Conservation (phyloP, 2,888 invertebrate species). For the Reticulitermes lucifugus region DNA sequence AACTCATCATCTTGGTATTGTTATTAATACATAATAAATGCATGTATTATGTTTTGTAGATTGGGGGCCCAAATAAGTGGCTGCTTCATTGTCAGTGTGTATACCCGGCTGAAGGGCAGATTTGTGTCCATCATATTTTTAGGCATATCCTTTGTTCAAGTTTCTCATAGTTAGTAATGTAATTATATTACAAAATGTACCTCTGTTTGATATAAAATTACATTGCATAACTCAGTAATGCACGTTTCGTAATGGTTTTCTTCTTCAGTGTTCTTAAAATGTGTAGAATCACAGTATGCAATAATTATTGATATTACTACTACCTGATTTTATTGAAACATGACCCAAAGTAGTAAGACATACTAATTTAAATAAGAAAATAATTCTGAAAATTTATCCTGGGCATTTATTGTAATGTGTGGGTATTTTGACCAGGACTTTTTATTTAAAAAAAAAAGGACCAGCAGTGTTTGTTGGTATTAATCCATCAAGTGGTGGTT, state of each 20-base stretch:
- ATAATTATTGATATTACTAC: background rate
- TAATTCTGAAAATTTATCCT: background rate
- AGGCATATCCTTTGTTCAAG: too few species aligned
- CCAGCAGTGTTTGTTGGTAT: background rate
- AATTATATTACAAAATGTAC: too few species aligned
- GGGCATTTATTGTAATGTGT: constrained; percentile 1
- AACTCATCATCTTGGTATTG: background rate
- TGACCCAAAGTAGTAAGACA: background rate
- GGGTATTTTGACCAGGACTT: constrained; percentile 8
- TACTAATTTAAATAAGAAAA: background rate
- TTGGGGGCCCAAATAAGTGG: background rate
- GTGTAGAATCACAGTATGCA: background rate
- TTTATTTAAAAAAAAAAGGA: background rate
- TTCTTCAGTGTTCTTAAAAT: background rate
- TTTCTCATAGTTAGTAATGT: too few species aligned
- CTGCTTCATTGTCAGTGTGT: background rate
- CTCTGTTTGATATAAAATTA: too few species aligned
- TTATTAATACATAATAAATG: background rate
- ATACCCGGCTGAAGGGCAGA: background rate
- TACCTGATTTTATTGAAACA: background rate
- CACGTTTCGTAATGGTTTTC: background rate
- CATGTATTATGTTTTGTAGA: background rate
- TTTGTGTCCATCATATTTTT: background rate
- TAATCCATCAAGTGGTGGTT: background rate
- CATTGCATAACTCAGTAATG: too few species aligned